phyloP scores from a whole-genome alignment of 2,888 invertebrate genomes.

The Zelleria hepariella region DNA sequence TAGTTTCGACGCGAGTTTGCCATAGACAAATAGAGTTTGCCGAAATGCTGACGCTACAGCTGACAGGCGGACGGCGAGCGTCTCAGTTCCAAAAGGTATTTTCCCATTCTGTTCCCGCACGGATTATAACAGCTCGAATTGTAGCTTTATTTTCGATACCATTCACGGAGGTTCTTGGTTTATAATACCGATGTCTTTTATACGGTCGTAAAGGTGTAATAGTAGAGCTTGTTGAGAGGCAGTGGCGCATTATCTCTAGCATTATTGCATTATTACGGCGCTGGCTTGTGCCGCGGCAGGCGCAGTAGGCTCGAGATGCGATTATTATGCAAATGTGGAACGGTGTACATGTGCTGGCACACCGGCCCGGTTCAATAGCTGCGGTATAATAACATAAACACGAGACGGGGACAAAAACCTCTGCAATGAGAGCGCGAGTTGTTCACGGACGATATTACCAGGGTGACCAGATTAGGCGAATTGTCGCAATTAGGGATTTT shows the following conservation, averaged over 20 bases:
- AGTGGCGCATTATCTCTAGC: constrained; percentile 5
- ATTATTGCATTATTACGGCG: constrained; percentile 4
- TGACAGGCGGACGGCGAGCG: no score
- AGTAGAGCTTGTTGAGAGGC: background rate
- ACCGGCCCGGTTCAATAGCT: constrained; percentile 35
- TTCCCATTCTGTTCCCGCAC: no score
- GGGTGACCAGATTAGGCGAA: constrained; percentile 16
- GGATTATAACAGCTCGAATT: constrained; percentile 1
- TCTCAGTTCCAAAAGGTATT: no score
- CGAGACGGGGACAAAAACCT: constrained; percentile 46
- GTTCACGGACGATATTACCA: constrained; percentile 46
- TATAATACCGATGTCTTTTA: constrained; percentile 1
- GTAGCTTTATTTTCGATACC: background rate
- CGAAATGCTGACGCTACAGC: no score
- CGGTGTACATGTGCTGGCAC: constrained; percentile 2
- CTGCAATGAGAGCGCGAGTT: constrained; percentile 50
- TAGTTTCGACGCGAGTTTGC: no score
- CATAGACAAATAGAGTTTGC: no score
- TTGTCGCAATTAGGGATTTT: no score
- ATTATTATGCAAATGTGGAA: constrained; percentile 11
- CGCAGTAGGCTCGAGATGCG: constrained; percentile 7
- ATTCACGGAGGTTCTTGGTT: background rate
- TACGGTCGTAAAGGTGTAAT: constrained; percentile 3
- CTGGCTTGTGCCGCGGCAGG: background rate
- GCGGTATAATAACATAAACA: constrained; percentile 48